phyloP scores from a whole-genome alignment of 2,797 vertebrate species.

The Octomys mimax region DNA sequence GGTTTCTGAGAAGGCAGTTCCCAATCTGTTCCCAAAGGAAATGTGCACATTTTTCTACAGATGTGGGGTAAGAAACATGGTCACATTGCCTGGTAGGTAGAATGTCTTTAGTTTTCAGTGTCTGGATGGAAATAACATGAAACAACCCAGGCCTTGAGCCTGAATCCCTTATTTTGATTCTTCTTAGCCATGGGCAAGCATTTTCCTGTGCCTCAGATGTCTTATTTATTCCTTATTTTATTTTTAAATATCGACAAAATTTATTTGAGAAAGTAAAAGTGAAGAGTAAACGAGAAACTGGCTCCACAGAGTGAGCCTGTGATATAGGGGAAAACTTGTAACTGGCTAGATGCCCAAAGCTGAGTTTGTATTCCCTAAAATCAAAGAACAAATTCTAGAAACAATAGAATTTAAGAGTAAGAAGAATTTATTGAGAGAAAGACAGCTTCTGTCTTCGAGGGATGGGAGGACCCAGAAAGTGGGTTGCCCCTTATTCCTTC shows the following conservation, averaged over 20 bases:
- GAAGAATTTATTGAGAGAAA: too few relatives aligned
- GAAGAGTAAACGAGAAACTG: too few relatives aligned
- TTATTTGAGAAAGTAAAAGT: too few relatives aligned
- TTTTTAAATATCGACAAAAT: too few relatives aligned
- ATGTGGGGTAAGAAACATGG: constrained; percentile 27
- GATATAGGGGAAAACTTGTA: too few relatives aligned
- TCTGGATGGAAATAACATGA: not conserved
- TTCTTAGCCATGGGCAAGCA: not conserved
- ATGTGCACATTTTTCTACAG: constrained; percentile 56
- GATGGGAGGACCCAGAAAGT: too few relatives aligned
- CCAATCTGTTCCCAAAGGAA: constrained; percentile 75
- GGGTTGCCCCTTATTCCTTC: not conserved
- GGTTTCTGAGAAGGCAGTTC: constrained; percentile 77
- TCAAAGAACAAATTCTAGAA: too few relatives aligned
- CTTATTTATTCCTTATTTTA: not conserved
- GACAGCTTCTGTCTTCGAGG: too few relatives aligned
- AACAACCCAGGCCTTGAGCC: not conserved
- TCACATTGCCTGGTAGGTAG: constrained; percentile 46
- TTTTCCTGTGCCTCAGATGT: not conserved
- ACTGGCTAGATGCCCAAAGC: too few relatives aligned
- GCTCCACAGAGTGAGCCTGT: too few relatives aligned
- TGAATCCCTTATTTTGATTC: not conserved
- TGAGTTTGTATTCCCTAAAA: too few relatives aligned
- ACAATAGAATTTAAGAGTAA: too few relatives aligned
- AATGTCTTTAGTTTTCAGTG: constrained; percentile 50